Conservation (phyloP, 2,797 vertebrate species). For the Gallirallus australis region DNA sequence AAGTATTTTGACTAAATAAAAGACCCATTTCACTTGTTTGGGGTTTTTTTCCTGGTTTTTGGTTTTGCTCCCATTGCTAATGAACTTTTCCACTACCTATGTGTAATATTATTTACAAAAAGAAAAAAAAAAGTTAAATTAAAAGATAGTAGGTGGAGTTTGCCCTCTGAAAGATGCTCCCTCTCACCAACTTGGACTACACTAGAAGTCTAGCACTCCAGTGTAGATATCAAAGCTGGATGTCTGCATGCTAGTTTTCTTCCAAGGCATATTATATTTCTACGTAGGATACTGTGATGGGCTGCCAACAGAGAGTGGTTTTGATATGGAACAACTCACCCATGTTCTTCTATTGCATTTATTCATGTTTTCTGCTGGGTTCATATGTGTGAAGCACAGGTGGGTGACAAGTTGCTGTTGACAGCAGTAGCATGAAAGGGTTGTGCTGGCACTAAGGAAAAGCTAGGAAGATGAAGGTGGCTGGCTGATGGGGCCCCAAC, state of each 20-base stretch:
- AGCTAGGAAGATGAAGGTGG: background rate
- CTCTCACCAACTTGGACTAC: background rate
- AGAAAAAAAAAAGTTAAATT: background rate
- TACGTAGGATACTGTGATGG: background rate
- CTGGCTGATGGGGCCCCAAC: background rate
- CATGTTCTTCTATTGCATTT: background rate
- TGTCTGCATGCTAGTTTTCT: background rate
- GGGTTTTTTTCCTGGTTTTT: background rate
- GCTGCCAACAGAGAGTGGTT: background rate
- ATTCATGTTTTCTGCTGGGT: background rate
- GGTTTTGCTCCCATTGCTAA: background rate
- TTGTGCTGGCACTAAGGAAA: background rate
- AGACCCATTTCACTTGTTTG: background rate
- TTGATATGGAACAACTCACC: background rate
- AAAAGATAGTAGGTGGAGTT: background rate
- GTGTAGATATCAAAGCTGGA: background rate
- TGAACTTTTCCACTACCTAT: background rate
- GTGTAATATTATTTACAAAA: background rate
- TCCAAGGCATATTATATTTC: background rate
- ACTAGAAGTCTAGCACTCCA: background rate
- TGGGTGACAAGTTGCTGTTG: background rate
- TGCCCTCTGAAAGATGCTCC: fast-evolving
- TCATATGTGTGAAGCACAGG: background rate
- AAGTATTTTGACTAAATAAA: slow-evolving; percentile 57
- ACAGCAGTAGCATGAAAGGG: background rate